These are phyloP conservation scores for Neolamprologus tretocephalus DNA, from an alignment of 2,113 vertebrate genomes.

Conservation along the genomic window DNA sequence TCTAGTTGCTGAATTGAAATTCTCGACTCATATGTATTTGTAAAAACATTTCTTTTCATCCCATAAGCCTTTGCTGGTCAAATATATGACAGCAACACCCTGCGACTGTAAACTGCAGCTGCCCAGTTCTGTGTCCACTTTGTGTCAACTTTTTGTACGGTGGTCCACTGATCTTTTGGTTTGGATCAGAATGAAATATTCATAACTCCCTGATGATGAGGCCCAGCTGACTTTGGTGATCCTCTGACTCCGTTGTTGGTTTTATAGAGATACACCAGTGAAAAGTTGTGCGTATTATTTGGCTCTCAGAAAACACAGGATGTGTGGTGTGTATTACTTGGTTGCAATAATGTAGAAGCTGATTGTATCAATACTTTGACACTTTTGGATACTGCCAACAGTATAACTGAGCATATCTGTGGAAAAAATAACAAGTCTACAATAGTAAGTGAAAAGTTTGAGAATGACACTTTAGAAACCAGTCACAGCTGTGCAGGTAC, in stretches of 20 bases:
- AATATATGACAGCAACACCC: background rate
- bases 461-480: background rate
- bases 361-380: background rate
- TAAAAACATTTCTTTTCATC: background rate
- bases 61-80: background rate
- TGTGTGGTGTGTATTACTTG: background rate
- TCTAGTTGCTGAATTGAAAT: background rate
- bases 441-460: background rate
- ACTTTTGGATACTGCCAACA: background rate
- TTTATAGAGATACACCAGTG: background rate
- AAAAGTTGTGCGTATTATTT: background rate
- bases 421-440: background rate
- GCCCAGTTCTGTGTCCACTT: background rate
- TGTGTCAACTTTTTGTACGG: background rate
- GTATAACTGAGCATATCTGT: background rate
- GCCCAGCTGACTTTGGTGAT: background rate
- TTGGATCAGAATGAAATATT: background rate
- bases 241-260: background rate
- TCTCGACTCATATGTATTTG: background rate
- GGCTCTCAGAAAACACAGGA: background rate
- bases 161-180: background rate
- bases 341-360: background rate
- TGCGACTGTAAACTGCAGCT: background rate
- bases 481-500: background rate
- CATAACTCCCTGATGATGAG: background rate